Evolutionary conservation across 1,140 invertebrate genomes (phyloP), one percentile per base, ranked within the genome.

Genomic region (Archegozetes longisetosus): DNA sequence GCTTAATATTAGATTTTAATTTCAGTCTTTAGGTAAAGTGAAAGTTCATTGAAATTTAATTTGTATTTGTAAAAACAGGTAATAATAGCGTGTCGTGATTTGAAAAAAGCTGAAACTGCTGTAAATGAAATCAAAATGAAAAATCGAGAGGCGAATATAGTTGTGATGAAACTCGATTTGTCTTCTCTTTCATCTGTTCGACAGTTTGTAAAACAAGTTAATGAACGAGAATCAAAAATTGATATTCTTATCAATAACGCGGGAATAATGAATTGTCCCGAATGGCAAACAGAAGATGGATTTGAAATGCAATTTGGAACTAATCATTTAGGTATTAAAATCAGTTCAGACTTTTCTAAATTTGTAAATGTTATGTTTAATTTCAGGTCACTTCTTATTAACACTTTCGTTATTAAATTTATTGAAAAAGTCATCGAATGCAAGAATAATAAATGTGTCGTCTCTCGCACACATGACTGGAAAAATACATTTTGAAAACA

Each of bases 201-300:
- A 51, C 68, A 80, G 20, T 92, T 91, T 79, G 85, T 79, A 0
- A 13, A 61, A n/a, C 13, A 22, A 2, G 23, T 63, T 12, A 55
- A 47, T 4, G 14, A 51, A 20, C 59, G 40, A n/a, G 63, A 71
- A 69, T 84, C 86, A 68, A 78, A 86, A 70, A 69, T 94, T 2
- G 77, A 94, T 73, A 76, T 92, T 32, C 74, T 95, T 32, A 82
- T 96, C 55, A 93, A 94, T 70, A 96, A 95, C 74, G 90, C 64
- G 61, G 71, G 66, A 52, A 64, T 72, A 1, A 69, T 70, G 66
- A 62, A 61, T 13, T 67, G 64, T 64, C 65, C 67, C 74, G 68
- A 74, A 22, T 65, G 70, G 1, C 71, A 70, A 53, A 90, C 86
- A 1, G 73, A 78, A 66, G 87, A 92, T 73, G 85, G 85, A 0